A percentile compares a stretch with the other conserved stretches of the same genome.
Evolutionary conservation across 2,888 invertebrate genomes (phyloP).

Genomic region (Urechis unicinctus): DNA sequence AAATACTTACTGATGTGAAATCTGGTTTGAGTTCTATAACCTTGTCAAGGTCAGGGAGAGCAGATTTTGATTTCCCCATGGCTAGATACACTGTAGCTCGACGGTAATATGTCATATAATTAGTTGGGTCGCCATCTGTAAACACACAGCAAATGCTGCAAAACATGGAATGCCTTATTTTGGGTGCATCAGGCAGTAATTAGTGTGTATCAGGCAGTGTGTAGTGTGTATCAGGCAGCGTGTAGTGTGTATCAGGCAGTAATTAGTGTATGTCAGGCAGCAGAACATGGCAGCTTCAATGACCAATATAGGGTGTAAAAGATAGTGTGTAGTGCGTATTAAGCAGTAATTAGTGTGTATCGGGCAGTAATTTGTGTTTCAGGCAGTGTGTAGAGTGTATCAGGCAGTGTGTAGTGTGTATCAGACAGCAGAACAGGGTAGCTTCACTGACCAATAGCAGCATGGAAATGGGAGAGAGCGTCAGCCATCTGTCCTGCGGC

Average conservation of each 20-base stretch:
- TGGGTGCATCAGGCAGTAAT: no score
- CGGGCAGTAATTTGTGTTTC: no score
- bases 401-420: no score
- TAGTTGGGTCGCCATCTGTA: conserved; percentile 87
- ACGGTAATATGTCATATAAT: conserved; percentile 93
- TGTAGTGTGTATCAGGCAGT: no score
- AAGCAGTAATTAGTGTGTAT: no score
- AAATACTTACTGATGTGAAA: conserved; percentile 79
- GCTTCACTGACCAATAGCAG: conserved; percentile 77
- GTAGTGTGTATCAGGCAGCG: no score
- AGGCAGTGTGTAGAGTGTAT: no score
- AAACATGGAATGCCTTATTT: background rate
- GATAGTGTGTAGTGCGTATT: no score
- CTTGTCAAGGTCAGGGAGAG: conserved; percentile 84
- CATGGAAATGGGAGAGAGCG: conserved; percentile 94
- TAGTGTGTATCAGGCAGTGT: no score
- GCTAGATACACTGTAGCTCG: conserved; percentile 94
- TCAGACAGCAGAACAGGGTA: no score
- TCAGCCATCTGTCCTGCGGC: conserved; percentile 89
- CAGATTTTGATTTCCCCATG: conserved; percentile 89
- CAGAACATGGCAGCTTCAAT: no score
- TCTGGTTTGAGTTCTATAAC: conserved; percentile 91
- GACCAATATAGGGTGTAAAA: no score
- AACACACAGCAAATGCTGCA: conserved; percentile 26
- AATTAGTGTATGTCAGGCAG: background rate